Base-by-base conservation (phyloP, 2,888 invertebrate genomes). In the Escarpia spicata region DNA sequence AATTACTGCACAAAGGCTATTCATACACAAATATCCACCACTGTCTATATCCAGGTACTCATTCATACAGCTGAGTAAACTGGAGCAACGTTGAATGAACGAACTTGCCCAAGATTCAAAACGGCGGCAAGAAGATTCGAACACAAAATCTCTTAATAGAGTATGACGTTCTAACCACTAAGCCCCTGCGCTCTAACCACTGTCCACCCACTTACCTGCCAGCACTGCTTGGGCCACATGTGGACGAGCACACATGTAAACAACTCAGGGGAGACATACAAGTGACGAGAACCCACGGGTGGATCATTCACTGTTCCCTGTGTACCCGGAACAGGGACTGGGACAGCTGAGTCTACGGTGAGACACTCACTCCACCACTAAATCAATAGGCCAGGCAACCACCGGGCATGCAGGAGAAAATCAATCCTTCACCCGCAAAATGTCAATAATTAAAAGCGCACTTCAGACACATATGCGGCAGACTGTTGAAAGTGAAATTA, bases 141-240 rank as follows among this genome's bases (percentile, higher is more conserved):
- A 37, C 37, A 37, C 37, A 1, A 37, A 37, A 37, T 37, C 37
- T 37, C 37, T 37, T 37, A 37, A 37, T 37, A 37, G 37, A 37
- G 37, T 37, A 37, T 37, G 37, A 37, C 37, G 37, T 1, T 37
- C 37, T 37, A 37, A 37, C 37, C 37, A 37, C 37, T 37, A 37
- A 37, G 37, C 37, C 37, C 37, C 37, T 37, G 37, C 37, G 37
- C 37, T 37, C 37, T 37, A 37, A 37, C 37, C 37, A 37, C 37
- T 75, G 75, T 75, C 75, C 75, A 75, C 75, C 19, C 75, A 75
- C 75, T 75, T 75, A 75, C 75, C 75, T 75, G 75, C 75, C 75
- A 75, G 75, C n/a, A n/a, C 6, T 75, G 75, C n/a, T 75, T 75
- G 19, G 75, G 75, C 75, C 75, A 75, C 75, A 75, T 75, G 52